Base-by-base conservation (phyloP, 2,797 vertebrate species). In the Paguma larvata region DNA sequence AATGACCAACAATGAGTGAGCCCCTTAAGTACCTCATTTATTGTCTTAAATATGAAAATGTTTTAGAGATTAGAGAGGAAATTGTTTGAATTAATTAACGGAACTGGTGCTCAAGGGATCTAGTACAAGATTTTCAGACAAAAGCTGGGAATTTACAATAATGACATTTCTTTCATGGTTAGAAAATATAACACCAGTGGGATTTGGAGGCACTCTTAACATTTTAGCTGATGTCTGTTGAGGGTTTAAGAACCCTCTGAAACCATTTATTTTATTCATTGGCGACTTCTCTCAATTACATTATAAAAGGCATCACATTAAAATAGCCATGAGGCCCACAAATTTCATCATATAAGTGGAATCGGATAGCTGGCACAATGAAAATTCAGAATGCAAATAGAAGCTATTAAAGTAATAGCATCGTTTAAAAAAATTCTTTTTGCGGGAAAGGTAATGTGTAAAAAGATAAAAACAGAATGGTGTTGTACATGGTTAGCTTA, bases 41-140 rank as follows among this genome's bases (percentile, higher is more conserved):
- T 98, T 99, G 98, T 98, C 98, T 99, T 98, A 99, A 99, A 99
- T 99, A 99, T 98, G 98, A 99, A 99, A 99, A 99, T 99, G 95
- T 99, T 99, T 99, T 98, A 99, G 95, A 99, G 98, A 99, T 99
- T 99, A 99, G 97, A 98, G 89, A 97, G 84, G 96, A 98, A 99
- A 99, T 98, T 98, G 96, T 99, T 99, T 99, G 98, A 99, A 99
- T 99, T 99, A 99, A 99, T 99, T 99, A 99, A 99, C 97, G 98
- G 96, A 98, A 98, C 98, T 98, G 97, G 89, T 6, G 63, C 98
- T 98, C 98, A 98, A 90, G 98, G 98, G 98, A 99, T 97, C 95
- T 95, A 65, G 95, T 98, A 98, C 98, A 99, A 98, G 98, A 98
- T 98, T 98, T 98, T 98, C 94, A 98, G 99, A 98, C 98, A 98